Base-by-base conservation (phyloP, 2,113 vertebrate genomes). In the Istiophorus platypterus region DNA sequence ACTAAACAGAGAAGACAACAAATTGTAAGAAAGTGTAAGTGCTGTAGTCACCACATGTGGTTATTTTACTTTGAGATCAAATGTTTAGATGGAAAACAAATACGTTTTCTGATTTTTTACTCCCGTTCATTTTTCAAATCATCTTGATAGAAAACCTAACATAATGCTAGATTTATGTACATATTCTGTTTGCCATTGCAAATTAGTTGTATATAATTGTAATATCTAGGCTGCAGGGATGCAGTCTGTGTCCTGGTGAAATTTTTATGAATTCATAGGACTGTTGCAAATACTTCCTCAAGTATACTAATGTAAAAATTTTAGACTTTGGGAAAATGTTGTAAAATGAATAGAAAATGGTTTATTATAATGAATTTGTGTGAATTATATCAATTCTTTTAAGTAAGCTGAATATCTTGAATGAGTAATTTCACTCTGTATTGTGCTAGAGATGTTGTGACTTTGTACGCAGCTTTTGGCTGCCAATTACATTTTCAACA, bases 241-340 rank as follows among this genome's bases (percentile, higher is more conserved):
- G 22, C n/a, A 26, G 15, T 26, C 24, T 26, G 54, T 57, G 24
- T 74, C 47, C 18, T 49, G 17, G 47, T 22, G 51, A 56, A 80
- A 64, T 78, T 75, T 78, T 86, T 71, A 79, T 67, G 17, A 45
- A 58, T 74, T 63, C 18, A 41, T 29, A 76, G 76, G 57, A 76
- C 41, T 24, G 52, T 54, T 12, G 52, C 51, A 66, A 88, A 81
- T 51, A n/a, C 5, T 20, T 70, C 39, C 45, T 56, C n/a, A 37
- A 51, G 66, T 69, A 18, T 34, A 6, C 31, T 34, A 34, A 34
- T 39, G 58, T 72, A 8, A 57, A 59, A 20, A 49, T 29, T 63
- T 74, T 8, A 67, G 63, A n/a, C 24, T n/a, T 51, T 59, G 26
- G 31, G 61, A 78, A 49, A 49, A 71, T 69, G 47, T 69, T 34